Percentiles rank a stretch among this genome's conserved stretches.
These are phyloP conservation scores for Alloscopus bannaensis DNA, from an alignment of 2,888 invertebrate genomes.

Conservation along the genomic window DNA sequence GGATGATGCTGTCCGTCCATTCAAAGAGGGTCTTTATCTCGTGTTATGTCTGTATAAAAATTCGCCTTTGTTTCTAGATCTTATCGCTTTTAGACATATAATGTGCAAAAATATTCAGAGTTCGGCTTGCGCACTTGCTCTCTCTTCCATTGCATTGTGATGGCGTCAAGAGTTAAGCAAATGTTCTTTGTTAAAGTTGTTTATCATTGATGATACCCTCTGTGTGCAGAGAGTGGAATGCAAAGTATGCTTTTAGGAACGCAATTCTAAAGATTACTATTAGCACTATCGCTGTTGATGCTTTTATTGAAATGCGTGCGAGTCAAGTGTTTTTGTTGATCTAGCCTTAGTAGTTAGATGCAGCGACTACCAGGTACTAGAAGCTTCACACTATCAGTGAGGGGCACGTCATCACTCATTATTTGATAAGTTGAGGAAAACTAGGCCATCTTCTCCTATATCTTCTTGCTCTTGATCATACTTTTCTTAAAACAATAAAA, in stretches of 20 bases:
- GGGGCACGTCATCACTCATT: no score
- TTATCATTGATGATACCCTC: not conserved
- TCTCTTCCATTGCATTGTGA: no score
- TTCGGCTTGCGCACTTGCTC: not conserved
- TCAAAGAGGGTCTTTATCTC: not conserved
- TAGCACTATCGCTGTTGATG: no score
- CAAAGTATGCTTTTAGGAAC: no score
- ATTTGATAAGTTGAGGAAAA: conserved; percentile 38
- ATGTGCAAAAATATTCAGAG: not conserved
- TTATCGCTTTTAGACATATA: no score
- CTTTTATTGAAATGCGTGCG: no score
- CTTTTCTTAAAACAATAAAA: conserved; percentile 42
- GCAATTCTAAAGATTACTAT: no score
- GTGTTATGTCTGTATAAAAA: not conserved
- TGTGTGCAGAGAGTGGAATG: not conserved
- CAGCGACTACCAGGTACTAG: no score
- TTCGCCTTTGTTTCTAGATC: not conserved
- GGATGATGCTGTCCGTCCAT: not conserved
- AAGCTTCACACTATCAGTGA: no score
- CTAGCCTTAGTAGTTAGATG: no score
- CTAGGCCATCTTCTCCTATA: conserved; percentile 50
- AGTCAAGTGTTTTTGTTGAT: no score
- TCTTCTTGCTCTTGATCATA: conserved; percentile 25
- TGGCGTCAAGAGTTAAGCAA: no score
- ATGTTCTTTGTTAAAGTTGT: not conserved